Base-by-base conservation (phyloP, 2,888 invertebrate genomes). In the Microdon myrmicae region DNA sequence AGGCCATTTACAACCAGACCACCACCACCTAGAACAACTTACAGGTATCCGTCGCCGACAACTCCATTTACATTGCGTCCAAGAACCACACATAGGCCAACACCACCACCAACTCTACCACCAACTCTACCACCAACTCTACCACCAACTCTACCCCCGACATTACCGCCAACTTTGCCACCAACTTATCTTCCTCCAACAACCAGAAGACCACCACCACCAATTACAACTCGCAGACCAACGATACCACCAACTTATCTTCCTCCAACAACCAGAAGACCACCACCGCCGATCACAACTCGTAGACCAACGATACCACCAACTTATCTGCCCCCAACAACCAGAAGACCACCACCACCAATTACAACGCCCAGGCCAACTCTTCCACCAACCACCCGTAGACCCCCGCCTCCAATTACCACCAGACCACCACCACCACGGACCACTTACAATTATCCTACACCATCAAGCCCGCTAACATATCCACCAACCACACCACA, bases 101-200 rank as follows among this genome's bases (percentile, higher is more conserved):
- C 37, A 5, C 44, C 53, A 8, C 54, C 44, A 19, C 68, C 67
- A 17, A 68, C 70, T 34, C 49, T 41, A 23, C 34, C 67, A 22
- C 39, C 61, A 56, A 13, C 64, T 51, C 17, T 56, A 59, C 4
- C 17, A 14, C 41, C 48, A 37, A 26, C 34, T n/a, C 5, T 14
- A 12, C 32, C 47, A 16, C n/a, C n/a, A n/a, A n/a, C n/a, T n/a
- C 16, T 19, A 3, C 37, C 54, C 20, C 38, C 45, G 0, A 8
- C 13, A n/a, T 4, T 4, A 5, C 9, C 31, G n/a, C 14, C 17
- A 9, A 16, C 38, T 4, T 45, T 45, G 19, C 38, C 51, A 20
- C 43, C 58, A 28, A 28, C 43, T 1, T 20, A 13, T 3, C 8
- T 16, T 2, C 19, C 35, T 8, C n/a, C 3, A 22, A 14, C 41